Base-by-base conservation (phyloP, 1,140 invertebrate genomes). In the Cryptotermes secundus region DNA sequence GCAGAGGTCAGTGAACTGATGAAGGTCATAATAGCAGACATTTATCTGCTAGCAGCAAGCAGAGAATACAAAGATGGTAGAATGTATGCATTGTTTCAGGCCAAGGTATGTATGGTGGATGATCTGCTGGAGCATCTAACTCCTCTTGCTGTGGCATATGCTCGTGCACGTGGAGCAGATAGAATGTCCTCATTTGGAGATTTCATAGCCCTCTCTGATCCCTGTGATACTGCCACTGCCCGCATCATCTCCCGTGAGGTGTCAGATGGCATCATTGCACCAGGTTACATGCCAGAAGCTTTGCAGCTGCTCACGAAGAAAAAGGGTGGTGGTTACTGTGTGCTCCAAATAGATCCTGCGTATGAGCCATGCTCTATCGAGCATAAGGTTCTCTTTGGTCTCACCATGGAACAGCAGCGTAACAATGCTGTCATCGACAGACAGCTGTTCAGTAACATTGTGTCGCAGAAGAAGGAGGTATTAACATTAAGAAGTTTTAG, bases 141-240 rank as follows among this genome's bases (percentile, higher is more conserved):
- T 10, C 97, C 97, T 0, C 87, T 99, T n/a, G 97, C 98, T 0
- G 93, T 92, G 22, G 99, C 99, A 2, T 99, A 99, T 91, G 98
- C 98, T 0, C 91, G 98, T 85, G 99, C 98, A 0, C 92, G 99
- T 90, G 98, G 98, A 53, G 98, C 98, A 31, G 99, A 99, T 90
- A 93, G 99, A 83, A 99, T 99, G 99, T 99, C 97, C 10, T 99
- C 98, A 22, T 99, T 99, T 90, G 98, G 99, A 0, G 99, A 99
- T 90, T 99, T 99, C 89, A 93, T 99, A 65, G 97, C 98, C 22
- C 88, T 99, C 0, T 99, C 98, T 0, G 97, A 99, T 88, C 88
- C 90, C 3, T 99, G 98, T 89, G 99, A 99, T 90, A 93, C 92
- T 38, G 86, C 94, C 24, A 99, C 98, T 0, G 98, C 92, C 80